phyloP scores from a whole-genome alignment of 1,140 invertebrate species.

The Bombus polaris region DNA sequence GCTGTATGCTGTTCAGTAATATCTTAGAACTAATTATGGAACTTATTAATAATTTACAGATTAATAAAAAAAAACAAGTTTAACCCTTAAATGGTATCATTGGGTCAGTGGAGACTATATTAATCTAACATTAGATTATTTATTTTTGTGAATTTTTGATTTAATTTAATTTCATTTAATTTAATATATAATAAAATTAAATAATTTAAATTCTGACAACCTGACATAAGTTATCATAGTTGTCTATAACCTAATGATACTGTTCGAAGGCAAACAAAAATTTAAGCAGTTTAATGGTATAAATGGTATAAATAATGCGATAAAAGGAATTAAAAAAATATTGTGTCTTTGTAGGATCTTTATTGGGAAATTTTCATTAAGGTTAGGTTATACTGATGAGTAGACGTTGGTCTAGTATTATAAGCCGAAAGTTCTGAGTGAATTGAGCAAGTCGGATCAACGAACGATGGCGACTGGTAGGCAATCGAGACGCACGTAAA shows the following conservation, averaged over 20 bases:
- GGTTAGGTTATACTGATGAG: not conserved
- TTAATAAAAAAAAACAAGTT: no score
- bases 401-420: not conserved
- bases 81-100: no score
- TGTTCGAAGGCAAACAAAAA: not conserved
- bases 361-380: not conserved
- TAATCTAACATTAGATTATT: no score
- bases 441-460: slow-evolving; percentile 33
- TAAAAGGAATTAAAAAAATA: not conserved
- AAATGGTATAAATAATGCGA: not conserved
- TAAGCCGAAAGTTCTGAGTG: not conserved
- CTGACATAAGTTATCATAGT: no score
- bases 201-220: no score
- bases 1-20: not conserved
- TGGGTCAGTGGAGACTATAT: no score
- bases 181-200: no score
- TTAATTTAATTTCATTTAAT: no score
- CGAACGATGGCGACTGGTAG: slow-evolving; percentile 24
- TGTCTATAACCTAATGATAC: no score
- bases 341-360: not conserved
- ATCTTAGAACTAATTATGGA: no score
- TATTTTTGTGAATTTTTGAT: no score
- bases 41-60: no score
- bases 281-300: not conserved
- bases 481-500: slow-evolving; percentile 42